Evolutionary conservation across 2,888 invertebrate genomes (phyloP).

Genomic region (Pachymerium ferrugineum): DNA sequence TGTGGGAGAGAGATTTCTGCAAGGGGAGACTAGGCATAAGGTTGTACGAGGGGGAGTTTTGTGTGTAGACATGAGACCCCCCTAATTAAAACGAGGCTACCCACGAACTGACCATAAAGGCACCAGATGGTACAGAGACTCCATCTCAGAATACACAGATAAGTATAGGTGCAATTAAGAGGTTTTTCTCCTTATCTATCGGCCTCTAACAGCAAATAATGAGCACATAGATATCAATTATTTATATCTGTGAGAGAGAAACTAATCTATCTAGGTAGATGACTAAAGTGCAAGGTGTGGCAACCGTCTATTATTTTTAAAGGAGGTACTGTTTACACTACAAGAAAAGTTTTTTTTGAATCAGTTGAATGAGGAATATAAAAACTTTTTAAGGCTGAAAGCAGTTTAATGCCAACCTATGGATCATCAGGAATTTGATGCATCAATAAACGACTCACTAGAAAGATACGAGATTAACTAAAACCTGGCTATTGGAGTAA

Average conservation of each 20-base stretch:
- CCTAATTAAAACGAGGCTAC: conserved; percentile 27
- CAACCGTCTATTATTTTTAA: too few species aligned
- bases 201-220: conserved; percentile 18
- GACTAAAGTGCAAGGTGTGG: conserved; percentile 15
- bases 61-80: conserved; percentile 27
- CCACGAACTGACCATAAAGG: conserved; percentile 24
- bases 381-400: too few species aligned
- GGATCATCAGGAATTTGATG: too few species aligned
- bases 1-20: conserved; percentile 19
- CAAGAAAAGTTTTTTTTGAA: too few species aligned
- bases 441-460: too few species aligned
- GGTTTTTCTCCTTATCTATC: conserved; percentile 16
- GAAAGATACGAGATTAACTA: too few species aligned
- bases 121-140: conserved; percentile 19
- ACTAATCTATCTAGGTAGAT: background rate
- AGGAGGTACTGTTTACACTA: too few species aligned
- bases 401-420: too few species aligned
- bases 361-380: too few species aligned
- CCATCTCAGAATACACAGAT: conserved; percentile 27
- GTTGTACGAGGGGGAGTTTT: conserved; percentile 4
- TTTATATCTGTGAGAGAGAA: conserved; percentile 11
- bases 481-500: too few species aligned
- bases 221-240: conserved; percentile 3
- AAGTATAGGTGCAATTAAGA: conserved; percentile 22
- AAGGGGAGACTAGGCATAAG: conserved; percentile 7